Conservation (phyloP, 2,113 vertebrate species). For the Hippolais icterina region DNA sequence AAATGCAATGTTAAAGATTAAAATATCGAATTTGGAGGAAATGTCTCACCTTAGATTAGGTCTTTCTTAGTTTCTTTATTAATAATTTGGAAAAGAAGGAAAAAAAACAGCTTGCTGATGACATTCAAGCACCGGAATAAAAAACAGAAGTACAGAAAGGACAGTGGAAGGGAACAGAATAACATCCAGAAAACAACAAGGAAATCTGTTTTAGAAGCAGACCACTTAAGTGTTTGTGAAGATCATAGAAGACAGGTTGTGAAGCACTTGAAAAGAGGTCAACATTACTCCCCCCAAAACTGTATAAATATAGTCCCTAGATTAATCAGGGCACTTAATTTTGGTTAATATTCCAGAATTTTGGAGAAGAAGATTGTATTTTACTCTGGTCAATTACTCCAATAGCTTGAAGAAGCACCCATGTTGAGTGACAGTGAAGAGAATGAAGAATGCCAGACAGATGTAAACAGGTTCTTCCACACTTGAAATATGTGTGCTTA, state of each 20-base stretch:
- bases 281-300: neutral
- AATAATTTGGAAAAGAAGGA: neutral
- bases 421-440: neutral
- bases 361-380: neutral
- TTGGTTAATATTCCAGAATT: neutral
- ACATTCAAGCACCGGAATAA: neutral
- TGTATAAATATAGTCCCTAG: neutral
- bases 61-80: neutral
- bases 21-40: neutral
- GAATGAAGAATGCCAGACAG: neutral
- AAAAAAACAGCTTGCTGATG: neutral
- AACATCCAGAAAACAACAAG: neutral
- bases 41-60: neutral
- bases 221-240: neutral
- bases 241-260: neutral
- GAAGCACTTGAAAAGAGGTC: neutral
- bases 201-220: neutral
- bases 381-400: neutral
- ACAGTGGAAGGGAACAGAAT: neutral
- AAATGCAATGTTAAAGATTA: neutral
- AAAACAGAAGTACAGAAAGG: neutral
- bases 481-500: neutral
- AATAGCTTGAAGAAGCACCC: neutral
- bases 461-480: neutral
- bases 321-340: rapidly evolving